Conservation (phyloP, 2,888 invertebrate genomes). For the Leptura quadrifasciata region DNA sequence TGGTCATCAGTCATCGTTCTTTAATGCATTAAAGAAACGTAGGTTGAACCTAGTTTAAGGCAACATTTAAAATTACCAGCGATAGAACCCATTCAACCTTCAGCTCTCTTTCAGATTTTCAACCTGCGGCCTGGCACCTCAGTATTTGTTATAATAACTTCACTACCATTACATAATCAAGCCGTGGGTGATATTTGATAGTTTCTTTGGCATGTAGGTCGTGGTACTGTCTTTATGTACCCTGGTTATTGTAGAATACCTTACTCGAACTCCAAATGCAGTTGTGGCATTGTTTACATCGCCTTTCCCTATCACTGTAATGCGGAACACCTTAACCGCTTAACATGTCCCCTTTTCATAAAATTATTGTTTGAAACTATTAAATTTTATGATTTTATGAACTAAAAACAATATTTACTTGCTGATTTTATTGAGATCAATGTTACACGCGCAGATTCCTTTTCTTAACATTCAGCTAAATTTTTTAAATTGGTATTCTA, state of each 20-base stretch:
- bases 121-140: not conserved
- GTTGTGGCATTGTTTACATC: not conserved
- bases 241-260: not conserved
- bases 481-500: too few relatives aligned
- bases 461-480: too few relatives aligned
- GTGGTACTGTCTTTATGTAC: slow-evolving; percentile 1
- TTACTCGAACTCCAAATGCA: not conserved
- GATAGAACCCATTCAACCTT: slow-evolving; percentile 1
- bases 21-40: not conserved
- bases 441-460: too few relatives aligned
- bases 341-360: not conserved
- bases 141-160: not conserved
- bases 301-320: not conserved
- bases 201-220: slow-evolving; percentile 4
- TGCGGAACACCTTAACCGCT: slow-evolving; percentile 2
- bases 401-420: too few relatives aligned
- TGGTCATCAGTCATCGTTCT: not conserved
- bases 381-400: not conserved
- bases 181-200: slow-evolving; percentile 4
- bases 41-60: not conserved
- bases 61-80: not conserved
- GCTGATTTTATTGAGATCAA: too few relatives aligned
- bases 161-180: not conserved
- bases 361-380: not conserved
- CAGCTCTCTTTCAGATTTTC: not conserved